Conservation (phyloP, 2,113 vertebrate species). For the Proteles cristata region DNA sequence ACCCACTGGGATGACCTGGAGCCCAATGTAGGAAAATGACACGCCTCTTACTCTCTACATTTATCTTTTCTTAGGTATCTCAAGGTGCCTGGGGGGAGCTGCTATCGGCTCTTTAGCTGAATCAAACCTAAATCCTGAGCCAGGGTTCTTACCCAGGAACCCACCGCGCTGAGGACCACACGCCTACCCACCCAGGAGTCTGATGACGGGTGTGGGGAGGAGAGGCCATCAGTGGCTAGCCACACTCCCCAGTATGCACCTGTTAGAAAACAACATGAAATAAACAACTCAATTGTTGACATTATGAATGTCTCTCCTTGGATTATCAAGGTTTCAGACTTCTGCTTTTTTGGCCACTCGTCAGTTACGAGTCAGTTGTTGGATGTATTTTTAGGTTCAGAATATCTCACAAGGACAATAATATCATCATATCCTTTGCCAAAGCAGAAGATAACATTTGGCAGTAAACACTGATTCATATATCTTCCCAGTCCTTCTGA, state of each 20-base stretch:
- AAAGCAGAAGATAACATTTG: conserved; percentile 40
- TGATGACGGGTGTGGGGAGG: not conserved
- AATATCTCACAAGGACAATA: conserved; percentile 35
- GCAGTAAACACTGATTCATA: conserved; percentile 36
- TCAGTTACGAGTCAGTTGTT: not conserved
- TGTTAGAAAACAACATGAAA: not conserved
- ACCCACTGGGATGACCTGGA: not conserved
- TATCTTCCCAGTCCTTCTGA: not conserved
- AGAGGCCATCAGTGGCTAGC: not conserved
- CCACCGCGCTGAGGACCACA: not conserved
- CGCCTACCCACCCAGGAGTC: not conserved
- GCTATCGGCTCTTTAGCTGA: not conserved
- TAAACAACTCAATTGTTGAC: not conserved
- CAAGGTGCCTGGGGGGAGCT: not conserved
- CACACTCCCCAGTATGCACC: not conserved
- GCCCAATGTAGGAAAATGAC: not conserved
- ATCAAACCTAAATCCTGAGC: not conserved
- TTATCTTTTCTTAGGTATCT: not conserved
- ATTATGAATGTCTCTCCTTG: not conserved
- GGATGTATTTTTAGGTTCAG: not conserved
- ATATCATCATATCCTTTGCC: conserved; percentile 1
- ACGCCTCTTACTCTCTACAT: not conserved
- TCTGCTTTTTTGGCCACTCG: not conserved
- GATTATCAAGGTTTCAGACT: not conserved
- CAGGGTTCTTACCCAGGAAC: not conserved